A percentile compares a stretch with the other conserved stretches of the same genome.
phyloP scores from a whole-genome alignment of 2,888 invertebrate species.

The Rhogogaster chlorosoma region DNA sequence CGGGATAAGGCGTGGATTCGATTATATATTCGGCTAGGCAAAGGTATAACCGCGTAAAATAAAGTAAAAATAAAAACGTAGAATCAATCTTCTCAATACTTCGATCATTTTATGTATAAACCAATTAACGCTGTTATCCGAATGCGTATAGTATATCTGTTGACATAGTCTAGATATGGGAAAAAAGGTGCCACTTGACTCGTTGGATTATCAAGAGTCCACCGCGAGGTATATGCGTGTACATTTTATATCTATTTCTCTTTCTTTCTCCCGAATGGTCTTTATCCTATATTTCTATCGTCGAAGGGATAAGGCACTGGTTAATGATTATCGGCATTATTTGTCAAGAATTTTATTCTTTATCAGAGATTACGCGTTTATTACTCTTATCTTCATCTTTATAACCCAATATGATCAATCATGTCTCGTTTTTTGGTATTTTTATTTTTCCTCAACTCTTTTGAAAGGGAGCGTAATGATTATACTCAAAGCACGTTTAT shows the following conservation, averaged over 20 bases:
- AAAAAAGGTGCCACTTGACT: not conserved
- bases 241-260: not conserved
- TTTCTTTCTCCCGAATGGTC: not conserved
- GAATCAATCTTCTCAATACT: not conserved
- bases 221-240: not conserved
- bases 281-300: not conserved
- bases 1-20: not conserved
- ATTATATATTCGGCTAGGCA: not conserved
- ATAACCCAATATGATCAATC: conserved; percentile 11
- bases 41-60: not conserved
- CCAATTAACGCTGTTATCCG: not conserved
- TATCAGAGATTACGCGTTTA: not conserved
- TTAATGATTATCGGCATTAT: not conserved
- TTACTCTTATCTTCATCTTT: not conserved
- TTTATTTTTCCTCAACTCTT: not conserved
- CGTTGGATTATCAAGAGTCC: not conserved
- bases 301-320: not conserved
- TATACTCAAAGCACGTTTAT: no score
- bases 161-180: not conserved
- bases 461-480: not conserved
- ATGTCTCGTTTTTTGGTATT: not conserved
- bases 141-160: not conserved
- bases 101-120: not conserved
- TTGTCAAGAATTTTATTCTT: not conserved
- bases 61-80: not conserved